phyloP scores from a whole-genome alignment of 2,888 invertebrate genomes.

The Hypolimnas misippus region DNA sequence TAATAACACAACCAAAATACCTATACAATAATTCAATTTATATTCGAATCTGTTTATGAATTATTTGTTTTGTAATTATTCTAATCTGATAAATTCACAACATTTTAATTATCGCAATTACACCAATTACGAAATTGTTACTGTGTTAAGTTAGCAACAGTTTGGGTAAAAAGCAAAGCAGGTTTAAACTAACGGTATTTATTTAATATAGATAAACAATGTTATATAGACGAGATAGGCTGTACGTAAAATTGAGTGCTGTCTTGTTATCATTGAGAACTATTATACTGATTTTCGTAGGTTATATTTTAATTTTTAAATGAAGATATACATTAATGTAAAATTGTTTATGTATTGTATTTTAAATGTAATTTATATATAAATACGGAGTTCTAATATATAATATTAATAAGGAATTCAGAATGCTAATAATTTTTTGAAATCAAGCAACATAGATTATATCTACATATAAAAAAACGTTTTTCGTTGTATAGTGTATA shows the following conservation, averaged over 20 bases:
- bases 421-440: too few relatives aligned
- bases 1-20: too few relatives aligned
- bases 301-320: background rate
- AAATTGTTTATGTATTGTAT: too few relatives aligned
- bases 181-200: constrained; percentile 4
- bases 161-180: constrained; percentile 15
- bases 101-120: constrained; percentile 12
- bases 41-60: too few relatives aligned
- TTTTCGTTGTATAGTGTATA: too few relatives aligned
- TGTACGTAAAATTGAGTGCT: background rate
- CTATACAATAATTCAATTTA: background rate
- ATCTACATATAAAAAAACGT: too few relatives aligned
- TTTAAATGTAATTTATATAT: too few relatives aligned
- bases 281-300: background rate
- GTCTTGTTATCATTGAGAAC: background rate
- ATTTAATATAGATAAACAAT: constrained; percentile 11
- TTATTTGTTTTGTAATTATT: background rate
- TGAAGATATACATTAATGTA: too few relatives aligned
- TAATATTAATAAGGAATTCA: too few relatives aligned
- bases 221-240: background rate
- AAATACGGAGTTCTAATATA: too few relatives aligned
- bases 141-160: background rate
- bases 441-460: too few relatives aligned
- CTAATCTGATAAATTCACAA: background rate
- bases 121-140: background rate